These are phyloP conservation scores for Acanthoscelides obtectus DNA, from an alignment of 2,888 invertebrate genomes.

Conservation along the genomic window DNA sequence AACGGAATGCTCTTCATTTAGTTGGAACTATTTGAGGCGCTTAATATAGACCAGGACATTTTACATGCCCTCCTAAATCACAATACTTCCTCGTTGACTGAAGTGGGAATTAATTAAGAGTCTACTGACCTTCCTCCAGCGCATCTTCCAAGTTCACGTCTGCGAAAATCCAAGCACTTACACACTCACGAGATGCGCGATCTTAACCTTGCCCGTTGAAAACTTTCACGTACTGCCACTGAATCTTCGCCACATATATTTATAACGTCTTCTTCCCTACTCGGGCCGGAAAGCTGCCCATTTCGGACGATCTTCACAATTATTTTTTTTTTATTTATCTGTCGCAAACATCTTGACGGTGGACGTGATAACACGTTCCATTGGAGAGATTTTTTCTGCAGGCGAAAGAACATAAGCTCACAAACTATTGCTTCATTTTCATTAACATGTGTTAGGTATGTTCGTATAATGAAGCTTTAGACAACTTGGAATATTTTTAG, in stretches of 20 bases:
- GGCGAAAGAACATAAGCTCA: background rate
- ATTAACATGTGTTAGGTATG: background rate
- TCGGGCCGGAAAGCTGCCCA: slow-evolving; percentile 5
- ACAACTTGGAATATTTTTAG: too few relatives aligned
- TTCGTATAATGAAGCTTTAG: too few relatives aligned
- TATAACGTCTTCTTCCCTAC: slow-evolving; percentile 38
- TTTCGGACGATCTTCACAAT: background rate
- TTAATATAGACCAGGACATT: too few relatives aligned
- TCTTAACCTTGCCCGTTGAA: background rate
- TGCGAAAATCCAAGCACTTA: slow-evolving; percentile 6
- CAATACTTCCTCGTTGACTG: too few relatives aligned
- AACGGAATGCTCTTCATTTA: too few relatives aligned
- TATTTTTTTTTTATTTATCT: background rate
- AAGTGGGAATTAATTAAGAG: too few relatives aligned
- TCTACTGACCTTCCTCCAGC: background rate
- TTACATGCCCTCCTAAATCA: too few relatives aligned
- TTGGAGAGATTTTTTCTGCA: background rate
- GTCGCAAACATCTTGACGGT: background rate
- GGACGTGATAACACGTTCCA: background rate
- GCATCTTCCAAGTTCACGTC: slow-evolving; percentile 31
- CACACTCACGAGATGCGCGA: background rate
- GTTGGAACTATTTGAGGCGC: too few relatives aligned
- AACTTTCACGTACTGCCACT: slow-evolving; percentile 36
- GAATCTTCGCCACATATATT: slow-evolving; percentile 34
- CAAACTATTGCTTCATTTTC: background rate